Evolutionary conservation across 2,113 vertebrate genomes (phyloP), one percentile per base, ranked within the genome.

Genomic region (Macquaria australasica): DNA sequence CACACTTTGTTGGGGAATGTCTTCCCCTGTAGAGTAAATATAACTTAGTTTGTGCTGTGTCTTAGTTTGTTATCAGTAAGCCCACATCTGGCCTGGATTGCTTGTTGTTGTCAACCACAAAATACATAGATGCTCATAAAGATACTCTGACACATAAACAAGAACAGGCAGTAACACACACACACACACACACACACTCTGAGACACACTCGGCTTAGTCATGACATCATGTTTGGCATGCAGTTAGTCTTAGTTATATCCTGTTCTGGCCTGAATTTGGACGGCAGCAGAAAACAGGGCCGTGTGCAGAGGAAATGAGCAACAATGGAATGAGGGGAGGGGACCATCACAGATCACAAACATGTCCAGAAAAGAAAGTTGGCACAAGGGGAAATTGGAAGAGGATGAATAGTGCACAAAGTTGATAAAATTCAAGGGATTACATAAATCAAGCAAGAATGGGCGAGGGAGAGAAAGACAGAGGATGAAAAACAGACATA

Each of bases 151-250:
- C 55, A 76, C 82, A 81, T 20, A 69, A 31, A 87, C 71, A 80
- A 70, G 67, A 86, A 76, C 76, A 73, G 70, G 75, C 86, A 81
- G 69, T 37, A 80, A 78, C 79, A 77, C 60, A 80, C 37, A 77
- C 37, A 77, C 87, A 78, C 79, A 77, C 60, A 80, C 37, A 77
- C 37, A 77, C 87, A 75, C 81, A 76, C 83, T 11, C 16, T 25
- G 16, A 73, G 6, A 74, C 73, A 62, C 77, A 77, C 86, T 86
- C 25, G 7, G 75, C 68, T 85, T 71, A 82, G 76, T 56, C 81
- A 91, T 95, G 95, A 95, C 92, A 94, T 95, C 93, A 95, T 93
- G 59, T 88, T 94, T 95, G 94, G 95, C 94, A 90, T 59, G 10
- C 73, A 50, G 83, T 5, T 2, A 50, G 77, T 76, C 73, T 87